Base-by-base conservation (phyloP, 2,113 vertebrate genomes). In the Epinephelus lanceolatus region DNA sequence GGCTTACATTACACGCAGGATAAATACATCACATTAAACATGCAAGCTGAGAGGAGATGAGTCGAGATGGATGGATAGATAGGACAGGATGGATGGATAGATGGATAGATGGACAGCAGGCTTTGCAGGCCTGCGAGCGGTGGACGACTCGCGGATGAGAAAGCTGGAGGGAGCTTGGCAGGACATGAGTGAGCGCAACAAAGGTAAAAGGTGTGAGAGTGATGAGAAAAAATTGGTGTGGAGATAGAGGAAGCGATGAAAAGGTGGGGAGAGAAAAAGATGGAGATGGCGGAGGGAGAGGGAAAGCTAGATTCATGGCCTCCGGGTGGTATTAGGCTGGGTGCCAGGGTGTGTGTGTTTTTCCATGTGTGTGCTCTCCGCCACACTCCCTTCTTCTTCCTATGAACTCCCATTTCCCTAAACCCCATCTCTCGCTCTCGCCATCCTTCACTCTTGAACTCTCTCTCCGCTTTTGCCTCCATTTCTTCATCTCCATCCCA, bases 21-120 rank as follows among this genome's bases (percentile, higher is more conserved):
- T 91, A 88, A 91, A 93, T 93, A 82, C 85, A 93, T 94, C 91
- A 94, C 87, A 91, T 91, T 92, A 89, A 90, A 90, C 90, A 89
- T 92, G 89, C 88, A 90, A 91, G 93, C 92, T 91, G 91, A 93
- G 93, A 94, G 91, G 92, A 93, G 90, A 93, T 87, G 91, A 88
- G 86, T 53, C 3, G 83, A 91, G 91, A 93, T 93, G 87, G 90
- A 94, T 86, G 81, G 92, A 66, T 69, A 88, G 93, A 93, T 89
- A 86, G 78, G 66, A 71, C 68, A 53, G 80, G 78, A 77, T 61
- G 60, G 65, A 63, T 19, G 60, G 60, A 69, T 52, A 1, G 69
- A 72, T 42, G 42, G 33, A 71, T 65, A 52, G 40, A 66, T 9
- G 42, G 12, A 62, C 18, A 21, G 11, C 27, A 33, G 66, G 62